Evolutionary conservation across 2,888 invertebrate genomes (phyloP).

Genomic region (Argynnis bischoffii): DNA sequence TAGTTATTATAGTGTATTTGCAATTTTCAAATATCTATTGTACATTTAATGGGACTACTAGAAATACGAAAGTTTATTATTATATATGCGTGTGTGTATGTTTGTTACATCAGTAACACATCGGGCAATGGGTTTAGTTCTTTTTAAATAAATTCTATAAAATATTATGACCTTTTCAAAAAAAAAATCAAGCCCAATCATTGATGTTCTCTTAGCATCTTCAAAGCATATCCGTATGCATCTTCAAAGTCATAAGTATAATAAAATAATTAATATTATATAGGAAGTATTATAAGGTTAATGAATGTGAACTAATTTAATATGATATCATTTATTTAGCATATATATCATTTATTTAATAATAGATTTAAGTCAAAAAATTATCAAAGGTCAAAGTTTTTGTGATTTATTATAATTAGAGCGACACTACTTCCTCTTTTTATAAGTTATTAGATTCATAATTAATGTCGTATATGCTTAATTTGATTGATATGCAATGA

Average conservation of each 20-base stretch:
- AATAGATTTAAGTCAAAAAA: constrained; percentile 8
- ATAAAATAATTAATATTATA: constrained; percentile 2
- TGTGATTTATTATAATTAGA: constrained; percentile 4
- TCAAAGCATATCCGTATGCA: background rate
- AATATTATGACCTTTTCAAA: no score
- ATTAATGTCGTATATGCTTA: background rate
- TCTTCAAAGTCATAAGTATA: background rate
- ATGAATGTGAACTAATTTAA: constrained; percentile 1
- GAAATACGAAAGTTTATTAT: no score
- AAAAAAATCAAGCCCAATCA: no score
- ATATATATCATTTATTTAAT: constrained; percentile 10
- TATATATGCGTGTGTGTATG: no score
- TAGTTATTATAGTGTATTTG: no score
- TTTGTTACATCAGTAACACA: no score
- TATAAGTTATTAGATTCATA: background rate
- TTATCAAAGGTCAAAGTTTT: constrained; percentile 2
- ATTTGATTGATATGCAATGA: constrained; percentile 6
- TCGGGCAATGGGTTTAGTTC: no score
- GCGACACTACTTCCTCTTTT: constrained; percentile 6
- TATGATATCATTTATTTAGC: constrained; percentile 3
- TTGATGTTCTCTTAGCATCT: no score
- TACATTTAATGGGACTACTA: no score
- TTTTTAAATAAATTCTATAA: no score
- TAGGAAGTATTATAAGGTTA: constrained; percentile 3
- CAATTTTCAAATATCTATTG: no score